These are phyloP conservation scores for Orchesellides sinensis DNA, from an alignment of 2,888 invertebrate genomes.

Conservation along the genomic window DNA sequence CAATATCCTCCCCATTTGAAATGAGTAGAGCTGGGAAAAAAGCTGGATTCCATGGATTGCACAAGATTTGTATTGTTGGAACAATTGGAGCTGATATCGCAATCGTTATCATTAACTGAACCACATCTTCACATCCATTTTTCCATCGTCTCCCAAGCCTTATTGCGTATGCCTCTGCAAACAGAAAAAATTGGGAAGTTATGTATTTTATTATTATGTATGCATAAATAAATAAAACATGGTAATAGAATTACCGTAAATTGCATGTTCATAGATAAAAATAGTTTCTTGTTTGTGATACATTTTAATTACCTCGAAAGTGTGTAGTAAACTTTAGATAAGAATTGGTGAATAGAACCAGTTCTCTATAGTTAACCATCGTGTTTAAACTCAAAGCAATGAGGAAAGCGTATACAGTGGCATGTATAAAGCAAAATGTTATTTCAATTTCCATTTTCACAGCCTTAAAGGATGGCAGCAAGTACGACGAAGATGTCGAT, in stretches of 20 bases:
- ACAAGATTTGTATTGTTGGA: slow-evolving; percentile 10
- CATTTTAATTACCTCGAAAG: slow-evolving; percentile 50
- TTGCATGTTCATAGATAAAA: too few species aligned
- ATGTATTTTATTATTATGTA: too few species aligned
- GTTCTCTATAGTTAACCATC: neutral
- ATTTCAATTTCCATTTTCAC: neutral
- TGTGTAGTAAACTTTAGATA: slow-evolving; percentile 43
- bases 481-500: neutral
- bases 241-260: neutral
- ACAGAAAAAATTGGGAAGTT: too few species aligned
- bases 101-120: slow-evolving; percentile 13
- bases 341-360: slow-evolving; percentile 34
- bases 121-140: slow-evolving; percentile 55
- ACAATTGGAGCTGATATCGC: slow-evolving; percentile 31
- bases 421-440: neutral
- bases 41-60: slow-evolving; percentile 20
- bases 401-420: neutral
- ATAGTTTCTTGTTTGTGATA: neutral
- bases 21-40: slow-evolving; percentile 27
- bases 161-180: slow-evolving; percentile 39
- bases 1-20: neutral
- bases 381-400: slow-evolving; percentile 17
- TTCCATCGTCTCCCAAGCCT: slow-evolving; percentile 32
- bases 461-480: neutral
- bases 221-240: neutral